A percentile compares a stretch with the other conserved stretches of the same genome.
phyloP scores from a whole-genome alignment of 2,113 vertebrate species.

The Podocnemis expansa region DNA sequence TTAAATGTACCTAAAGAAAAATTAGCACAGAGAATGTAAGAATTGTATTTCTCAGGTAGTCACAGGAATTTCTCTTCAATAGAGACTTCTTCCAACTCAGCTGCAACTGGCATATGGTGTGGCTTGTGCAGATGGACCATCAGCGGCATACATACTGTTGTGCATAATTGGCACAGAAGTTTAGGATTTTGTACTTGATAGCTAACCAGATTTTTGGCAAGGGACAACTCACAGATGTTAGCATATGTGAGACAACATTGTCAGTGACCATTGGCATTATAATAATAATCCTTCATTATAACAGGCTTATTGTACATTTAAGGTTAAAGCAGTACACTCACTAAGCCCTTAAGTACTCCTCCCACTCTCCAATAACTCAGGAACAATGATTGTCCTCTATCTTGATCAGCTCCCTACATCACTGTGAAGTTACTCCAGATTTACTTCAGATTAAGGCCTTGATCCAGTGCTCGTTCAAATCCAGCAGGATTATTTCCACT shows the following conservation, averaged over 20 bases:
- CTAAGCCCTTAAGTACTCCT: background rate
- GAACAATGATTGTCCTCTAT: background rate
- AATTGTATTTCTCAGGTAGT: background rate
- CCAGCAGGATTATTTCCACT: background rate
- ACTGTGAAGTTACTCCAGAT: background rate
- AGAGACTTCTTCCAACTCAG: background rate
- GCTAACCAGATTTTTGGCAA: background rate
- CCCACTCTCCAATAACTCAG: rapidly evolving
- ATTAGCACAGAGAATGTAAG: background rate
- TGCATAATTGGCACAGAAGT: background rate
- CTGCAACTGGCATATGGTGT: background rate
- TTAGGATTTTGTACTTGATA: background rate
- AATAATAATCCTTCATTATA: background rate
- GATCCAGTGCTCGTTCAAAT: background rate
- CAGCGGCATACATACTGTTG: background rate
- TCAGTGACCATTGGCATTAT: rapidly evolving
- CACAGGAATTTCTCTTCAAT: background rate
- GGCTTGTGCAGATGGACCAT: background rate
- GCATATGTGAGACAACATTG: rapidly evolving
- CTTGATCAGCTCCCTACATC: background rate
- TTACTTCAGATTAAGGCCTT: background rate
- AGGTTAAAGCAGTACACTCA: background rate
- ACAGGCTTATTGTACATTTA: rapidly evolving
- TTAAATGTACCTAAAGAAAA: background rate
- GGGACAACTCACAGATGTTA: background rate